Evolutionary conservation across 2,888 invertebrate species (phyloP).

Genomic region (Trachelus tabidus): DNA sequence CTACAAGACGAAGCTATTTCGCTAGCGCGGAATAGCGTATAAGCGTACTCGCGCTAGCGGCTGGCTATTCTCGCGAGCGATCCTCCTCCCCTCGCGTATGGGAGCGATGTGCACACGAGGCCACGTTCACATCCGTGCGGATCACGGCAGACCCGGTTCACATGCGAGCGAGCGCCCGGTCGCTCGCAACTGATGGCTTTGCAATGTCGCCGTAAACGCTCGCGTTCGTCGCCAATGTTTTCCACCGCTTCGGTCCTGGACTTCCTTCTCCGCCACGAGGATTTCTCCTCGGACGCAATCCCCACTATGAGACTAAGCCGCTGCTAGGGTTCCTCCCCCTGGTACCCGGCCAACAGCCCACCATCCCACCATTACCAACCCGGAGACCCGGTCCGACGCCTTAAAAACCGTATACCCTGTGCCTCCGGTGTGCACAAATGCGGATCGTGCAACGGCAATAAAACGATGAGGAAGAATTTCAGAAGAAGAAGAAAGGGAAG

Average conservation of each 20-base stretch:
- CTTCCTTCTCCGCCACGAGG: slow-evolving; percentile 3
- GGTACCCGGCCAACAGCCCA: neutral
- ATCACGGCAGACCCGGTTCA: slow-evolving; percentile 23
- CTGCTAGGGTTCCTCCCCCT: neutral
- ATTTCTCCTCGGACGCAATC: slow-evolving; percentile 10
- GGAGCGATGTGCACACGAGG: slow-evolving; percentile 17
- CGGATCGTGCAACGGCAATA: neutral
- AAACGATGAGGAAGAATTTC: neutral
- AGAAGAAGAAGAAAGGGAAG: neutral
- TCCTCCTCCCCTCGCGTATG: slow-evolving; percentile 55
- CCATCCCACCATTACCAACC: neutral
- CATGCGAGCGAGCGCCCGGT: slow-evolving; percentile 10
- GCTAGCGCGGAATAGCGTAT: slow-evolving; percentile 61
- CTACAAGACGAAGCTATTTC: slow-evolving; percentile 60
- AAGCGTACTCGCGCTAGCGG: slow-evolving; percentile 56
- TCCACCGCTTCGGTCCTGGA: slow-evolving; percentile 8
- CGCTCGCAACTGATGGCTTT: neutral
- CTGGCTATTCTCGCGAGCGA: slow-evolving; percentile 63
- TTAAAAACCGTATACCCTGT: neutral
- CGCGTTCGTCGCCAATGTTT: slow-evolving; percentile 1
- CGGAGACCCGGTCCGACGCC: neutral
- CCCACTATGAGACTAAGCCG: slow-evolving; percentile 4
- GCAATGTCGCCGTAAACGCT: slow-evolving; percentile 1
- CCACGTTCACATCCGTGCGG: slow-evolving; percentile 11
- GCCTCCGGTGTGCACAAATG: neutral